Percentiles rank a stretch among this genome's conserved stretches.
phyloP scores from a whole-genome alignment of 2,888 invertebrate genomes.

The Pseudeuparius sepicola region DNA sequence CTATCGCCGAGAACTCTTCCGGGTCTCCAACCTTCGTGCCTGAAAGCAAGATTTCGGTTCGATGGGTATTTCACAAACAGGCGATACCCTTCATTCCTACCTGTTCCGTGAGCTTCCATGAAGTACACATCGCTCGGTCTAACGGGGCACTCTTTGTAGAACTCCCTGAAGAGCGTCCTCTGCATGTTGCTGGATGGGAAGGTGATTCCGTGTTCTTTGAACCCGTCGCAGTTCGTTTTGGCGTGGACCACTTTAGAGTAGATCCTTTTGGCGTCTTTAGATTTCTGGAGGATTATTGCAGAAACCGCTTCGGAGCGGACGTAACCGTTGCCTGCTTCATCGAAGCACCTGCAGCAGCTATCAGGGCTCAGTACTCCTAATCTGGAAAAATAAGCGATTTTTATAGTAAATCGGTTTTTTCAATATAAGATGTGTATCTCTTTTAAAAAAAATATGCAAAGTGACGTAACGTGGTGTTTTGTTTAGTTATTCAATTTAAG shows the following conservation, averaged over 20 bases:
- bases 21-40: conserved; percentile 80
- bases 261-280: conserved; percentile 40
- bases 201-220: conserved; percentile 33
- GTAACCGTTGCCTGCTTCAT: conserved; percentile 72
- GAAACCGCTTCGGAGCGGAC: conserved; percentile 72
- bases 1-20: conserved; percentile 77
- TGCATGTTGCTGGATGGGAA: conserved; percentile 44
- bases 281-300: conserved; percentile 62
- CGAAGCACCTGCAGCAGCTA: conserved; percentile 86
- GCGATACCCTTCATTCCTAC: too few species aligned
- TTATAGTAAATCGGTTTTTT: too few species aligned
- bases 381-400: conserved; percentile 31
- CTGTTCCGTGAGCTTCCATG: conserved; percentile 80
- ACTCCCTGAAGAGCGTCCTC: conserved; percentile 48
- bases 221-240: too few species aligned
- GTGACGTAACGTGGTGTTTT: too few species aligned
- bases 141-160: conserved; percentile 58
- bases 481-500: too few species aligned
- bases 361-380: conserved; percentile 72
- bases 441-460: too few species aligned
- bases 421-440: too few species aligned
- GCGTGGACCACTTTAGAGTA: too few species aligned
- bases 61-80: too few species aligned
- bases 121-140: conserved; percentile 61
- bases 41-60: conserved; percentile 27